These are phyloP conservation scores for Chaenocephalus aceratus DNA, from an alignment of 2,113 vertebrate species.

Conservation along the genomic window DNA sequence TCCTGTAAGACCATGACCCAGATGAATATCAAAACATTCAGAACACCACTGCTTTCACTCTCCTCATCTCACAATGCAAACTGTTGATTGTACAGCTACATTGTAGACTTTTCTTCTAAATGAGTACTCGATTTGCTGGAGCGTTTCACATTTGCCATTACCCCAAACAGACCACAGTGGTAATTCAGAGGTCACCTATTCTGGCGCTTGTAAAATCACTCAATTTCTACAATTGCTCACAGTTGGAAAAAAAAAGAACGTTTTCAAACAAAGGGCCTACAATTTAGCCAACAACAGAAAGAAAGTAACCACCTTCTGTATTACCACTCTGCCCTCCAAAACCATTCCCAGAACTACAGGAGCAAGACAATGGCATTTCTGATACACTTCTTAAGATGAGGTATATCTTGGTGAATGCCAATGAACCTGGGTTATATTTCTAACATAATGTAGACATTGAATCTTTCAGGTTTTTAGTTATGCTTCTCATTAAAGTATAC, in stretches of 20 bases:
- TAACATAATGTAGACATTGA: background rate
- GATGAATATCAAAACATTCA: background rate
- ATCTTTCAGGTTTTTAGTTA: too few species aligned
- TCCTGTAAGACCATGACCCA: background rate
- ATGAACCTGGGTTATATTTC: background rate
- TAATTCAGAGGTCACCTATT: constrained; percentile 13
- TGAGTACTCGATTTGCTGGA: background rate
- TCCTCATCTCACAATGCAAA: background rate
- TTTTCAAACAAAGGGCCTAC: background rate
- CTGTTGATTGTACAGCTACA: background rate
- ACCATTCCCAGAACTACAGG: background rate
- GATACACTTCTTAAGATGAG: background rate
- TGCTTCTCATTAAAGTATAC: too few species aligned
- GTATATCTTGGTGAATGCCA: background rate
- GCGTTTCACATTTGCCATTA: constrained; percentile 14
- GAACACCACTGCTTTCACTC: background rate
- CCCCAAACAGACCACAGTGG: background rate
- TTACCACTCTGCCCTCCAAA: background rate
- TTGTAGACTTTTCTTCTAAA: background rate
- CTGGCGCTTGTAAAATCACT: constrained; percentile 11
- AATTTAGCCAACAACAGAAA: background rate
- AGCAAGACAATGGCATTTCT: background rate
- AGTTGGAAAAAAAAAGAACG: constrained; percentile 19
- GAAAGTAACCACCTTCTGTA: constrained; percentile 1
- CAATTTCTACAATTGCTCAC: constrained; percentile 26